These are phyloP conservation scores for Ahaetulla prasina DNA, from an alignment of 2,113 vertebrate genomes.

Conservation along the genomic window DNA sequence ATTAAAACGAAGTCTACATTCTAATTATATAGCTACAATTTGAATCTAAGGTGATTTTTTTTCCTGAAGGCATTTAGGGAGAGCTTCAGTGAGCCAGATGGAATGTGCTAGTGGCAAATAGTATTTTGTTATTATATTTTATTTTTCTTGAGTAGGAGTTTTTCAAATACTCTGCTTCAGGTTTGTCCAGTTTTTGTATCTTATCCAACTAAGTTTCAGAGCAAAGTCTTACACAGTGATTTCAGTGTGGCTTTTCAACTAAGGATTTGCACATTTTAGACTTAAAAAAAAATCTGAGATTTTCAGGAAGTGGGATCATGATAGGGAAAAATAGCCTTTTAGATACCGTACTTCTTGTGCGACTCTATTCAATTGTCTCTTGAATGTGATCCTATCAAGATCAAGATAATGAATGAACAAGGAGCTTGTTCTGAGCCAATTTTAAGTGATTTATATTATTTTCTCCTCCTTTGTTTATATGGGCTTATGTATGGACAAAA, in stretches of 20 bases:
- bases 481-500: not conserved
- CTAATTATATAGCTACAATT: not conserved
- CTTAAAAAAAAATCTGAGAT: not conserved
- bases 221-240: not conserved
- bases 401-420: not conserved
- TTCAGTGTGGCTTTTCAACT: not conserved
- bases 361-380: not conserved
- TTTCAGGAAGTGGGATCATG: not conserved
- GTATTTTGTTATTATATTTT: not conserved
- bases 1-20: not conserved
- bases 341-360: not conserved
- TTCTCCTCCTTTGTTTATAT: not conserved
- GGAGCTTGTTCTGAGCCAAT: not conserved
- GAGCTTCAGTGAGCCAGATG: not conserved
- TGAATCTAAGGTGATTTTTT: no score
- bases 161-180: not conserved
- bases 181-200: not conserved
- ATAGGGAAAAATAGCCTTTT: not conserved
- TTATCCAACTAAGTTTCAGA: not conserved
- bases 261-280: not conserved
- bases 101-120: not conserved
- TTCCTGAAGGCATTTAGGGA: not conserved
- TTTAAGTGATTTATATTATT: not conserved
- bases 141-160: not conserved
- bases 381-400: not conserved